Evolutionary conservation across 2,888 invertebrate genomes (phyloP).

Genomic region (Nomada hirtipes): DNA sequence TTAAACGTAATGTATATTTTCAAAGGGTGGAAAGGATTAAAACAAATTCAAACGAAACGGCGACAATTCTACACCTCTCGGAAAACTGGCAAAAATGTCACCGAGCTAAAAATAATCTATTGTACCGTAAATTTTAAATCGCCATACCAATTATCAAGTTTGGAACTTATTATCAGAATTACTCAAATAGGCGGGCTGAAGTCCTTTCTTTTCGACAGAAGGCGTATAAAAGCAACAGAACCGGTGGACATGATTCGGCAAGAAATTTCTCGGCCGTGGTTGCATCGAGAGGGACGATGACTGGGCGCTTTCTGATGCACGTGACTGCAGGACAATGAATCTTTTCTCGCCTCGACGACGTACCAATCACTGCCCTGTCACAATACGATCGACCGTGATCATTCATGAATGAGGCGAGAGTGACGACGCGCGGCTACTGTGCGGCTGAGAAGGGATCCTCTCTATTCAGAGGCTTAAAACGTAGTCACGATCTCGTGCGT

Average conservation of each 20-base stretch:
- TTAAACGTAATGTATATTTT: too few species aligned
- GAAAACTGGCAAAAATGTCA: not conserved
- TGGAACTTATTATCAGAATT: conserved; percentile 7
- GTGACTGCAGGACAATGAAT: conserved; percentile 73
- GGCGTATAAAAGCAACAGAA: conserved; percentile 40
- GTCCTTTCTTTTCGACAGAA: conserved; percentile 18
- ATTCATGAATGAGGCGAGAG: conserved; percentile 69
- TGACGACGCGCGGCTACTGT: conserved; percentile 72
- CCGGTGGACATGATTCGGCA: conserved; percentile 70
- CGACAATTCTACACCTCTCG: too few species aligned
- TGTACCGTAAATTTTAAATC: not conserved
- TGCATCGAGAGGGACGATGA: conserved; percentile 68
- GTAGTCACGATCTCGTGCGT: conserved; percentile 76
- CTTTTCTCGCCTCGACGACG: conserved; percentile 68
- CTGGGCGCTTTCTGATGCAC: conserved; percentile 72
- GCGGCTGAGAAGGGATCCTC: conserved; percentile 68
- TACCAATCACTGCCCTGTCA: conserved; percentile 73
- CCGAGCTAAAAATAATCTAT: not conserved
- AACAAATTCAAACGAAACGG: too few species aligned
- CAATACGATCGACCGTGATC: conserved; percentile 74
- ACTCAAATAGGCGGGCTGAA: conserved; percentile 4
- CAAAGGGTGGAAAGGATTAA: too few species aligned
- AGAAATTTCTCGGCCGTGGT: conserved; percentile 61
- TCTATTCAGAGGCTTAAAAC: conserved; percentile 65
- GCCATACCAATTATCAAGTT: not conserved